Evolutionary conservation across 2,888 invertebrate genomes (phyloP).

Genomic region (Pseudoips prasinana): DNA sequence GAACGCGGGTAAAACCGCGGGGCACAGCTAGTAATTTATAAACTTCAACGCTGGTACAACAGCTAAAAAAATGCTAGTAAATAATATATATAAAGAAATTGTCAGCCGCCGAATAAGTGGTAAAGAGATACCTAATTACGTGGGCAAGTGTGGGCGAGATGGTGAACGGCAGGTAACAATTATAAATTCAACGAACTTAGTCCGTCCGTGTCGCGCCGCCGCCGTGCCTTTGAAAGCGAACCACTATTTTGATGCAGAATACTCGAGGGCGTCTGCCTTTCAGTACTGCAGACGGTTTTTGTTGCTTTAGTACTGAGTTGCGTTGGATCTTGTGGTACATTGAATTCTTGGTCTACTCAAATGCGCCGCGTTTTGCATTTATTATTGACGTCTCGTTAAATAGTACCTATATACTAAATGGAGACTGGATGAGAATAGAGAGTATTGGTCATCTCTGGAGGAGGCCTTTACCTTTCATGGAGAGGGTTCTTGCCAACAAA

Average conservation of each 20-base stretch:
- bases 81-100: too few relatives aligned
- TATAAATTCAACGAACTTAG: conserved; percentile 43
- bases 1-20: too few relatives aligned
- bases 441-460: too few relatives aligned
- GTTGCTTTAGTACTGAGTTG: conserved; percentile 29
- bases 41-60: too few relatives aligned
- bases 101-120: conserved; percentile 18
- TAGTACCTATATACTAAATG: not conserved
- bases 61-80: too few relatives aligned
- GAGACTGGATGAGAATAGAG: too few relatives aligned
- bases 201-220: conserved; percentile 16
- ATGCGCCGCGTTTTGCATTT: conserved; percentile 6
- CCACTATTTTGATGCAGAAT: conserved; percentile 40
- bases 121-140: conserved; percentile 34
- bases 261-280: conserved; percentile 52
- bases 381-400: conserved; percentile 12
- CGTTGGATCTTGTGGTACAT: conserved; percentile 24
- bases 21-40: too few relatives aligned
- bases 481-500: too few relatives aligned
- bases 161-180: conserved; percentile 35
- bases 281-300: conserved; percentile 40
- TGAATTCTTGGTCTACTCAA: conserved; percentile 20
- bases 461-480: too few relatives aligned
- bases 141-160: conserved; percentile 23
- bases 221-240: conserved; percentile 33